Evolutionary conservation across 2,888 invertebrate genomes (phyloP), one percentile per base, ranked within the genome.

Genomic region (Axea sp.): DNA sequence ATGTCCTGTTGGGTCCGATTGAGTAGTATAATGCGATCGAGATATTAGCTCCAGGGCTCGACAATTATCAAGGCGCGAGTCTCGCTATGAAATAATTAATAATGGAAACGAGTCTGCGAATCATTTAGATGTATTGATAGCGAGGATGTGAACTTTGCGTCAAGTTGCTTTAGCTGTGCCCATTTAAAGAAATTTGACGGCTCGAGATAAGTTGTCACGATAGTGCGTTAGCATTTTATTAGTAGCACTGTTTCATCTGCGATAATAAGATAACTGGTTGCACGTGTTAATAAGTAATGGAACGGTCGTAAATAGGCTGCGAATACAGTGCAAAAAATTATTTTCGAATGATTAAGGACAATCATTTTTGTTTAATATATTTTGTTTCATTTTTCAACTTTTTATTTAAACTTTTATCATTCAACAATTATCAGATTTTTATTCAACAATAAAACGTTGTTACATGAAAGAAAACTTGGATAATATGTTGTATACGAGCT

Each of bases 31-130:
- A 55, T 53, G 39, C 53, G 51, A 28, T 8, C 51, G 43, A 59
- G 65, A 68, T 69, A 67, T 64, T 51, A 28, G 39, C 73, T 53
- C 39, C 62, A 45, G 67, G 71, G 59, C 62, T 53, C 57, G 59
- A 64, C 51, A 60, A 76, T 76, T 73, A 76, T 71, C 69, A 22
- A 71, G 76, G 73, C 73, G 73, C 71, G 76, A 67, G 51, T 53
- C 41, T 51, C 62, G 57, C 64, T 60, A 67, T 59, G 71, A 67
- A 71, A 71, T 76, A 73, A 76, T 76, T 76, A 71, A 69, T 74
- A 64, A 64, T 24, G 39, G 7, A 51, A 57, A 55, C 47, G 33
- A 57, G 60, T 60, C 24, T 30, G 37, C 69, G 69, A 45, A 69
- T 62, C 53, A 60, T 69, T 55, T 62, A 55, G 69, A 60, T 39